phyloP scores from a whole-genome alignment of 53 echinoderm and acorn worm genomes.

The Echinometra lucunter region DNA sequence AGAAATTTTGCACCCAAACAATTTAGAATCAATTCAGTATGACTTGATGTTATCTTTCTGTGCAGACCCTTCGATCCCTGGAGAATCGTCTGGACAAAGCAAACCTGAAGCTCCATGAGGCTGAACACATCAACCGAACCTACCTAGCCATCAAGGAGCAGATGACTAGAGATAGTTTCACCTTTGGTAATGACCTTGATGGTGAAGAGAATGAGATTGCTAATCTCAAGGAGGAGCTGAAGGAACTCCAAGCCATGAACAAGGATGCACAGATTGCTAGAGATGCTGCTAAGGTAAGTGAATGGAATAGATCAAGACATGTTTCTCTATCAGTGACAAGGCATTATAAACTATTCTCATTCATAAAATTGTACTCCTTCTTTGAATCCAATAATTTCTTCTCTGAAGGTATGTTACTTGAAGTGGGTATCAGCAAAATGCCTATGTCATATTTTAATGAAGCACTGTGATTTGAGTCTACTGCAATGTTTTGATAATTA shows the following conservation, averaged over 20 bases:
- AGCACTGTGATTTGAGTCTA: no score
- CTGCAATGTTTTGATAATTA: no score
- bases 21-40: not conserved
- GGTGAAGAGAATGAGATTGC: slow-evolving; percentile 84
- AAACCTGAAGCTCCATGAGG: slow-evolving; percentile 88
- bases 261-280: slow-evolving; percentile 94
- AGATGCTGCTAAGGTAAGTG: slow-evolving; percentile 90
- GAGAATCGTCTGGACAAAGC: slow-evolving; percentile 99
- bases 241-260: slow-evolving; percentile 92
- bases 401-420: no score
- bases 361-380: no score
- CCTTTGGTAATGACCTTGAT: slow-evolving; percentile 98
- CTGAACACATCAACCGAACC: slow-evolving; percentile 96
- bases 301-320: no score
- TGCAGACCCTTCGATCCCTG: slow-evolving; percentile 85
- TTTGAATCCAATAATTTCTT: no score
- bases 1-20: no score
- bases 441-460: no score
- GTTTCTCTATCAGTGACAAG: no score
- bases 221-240: slow-evolving; percentile 85
- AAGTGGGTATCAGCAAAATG: no score
- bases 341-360: no score
- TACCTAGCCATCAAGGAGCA: slow-evolving; percentile 92
- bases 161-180: slow-evolving; percentile 96
- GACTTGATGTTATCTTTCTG: not conserved